phyloP scores from a whole-genome alignment of 2,113 vertebrate genomes.

The Raja brachyura region DNA sequence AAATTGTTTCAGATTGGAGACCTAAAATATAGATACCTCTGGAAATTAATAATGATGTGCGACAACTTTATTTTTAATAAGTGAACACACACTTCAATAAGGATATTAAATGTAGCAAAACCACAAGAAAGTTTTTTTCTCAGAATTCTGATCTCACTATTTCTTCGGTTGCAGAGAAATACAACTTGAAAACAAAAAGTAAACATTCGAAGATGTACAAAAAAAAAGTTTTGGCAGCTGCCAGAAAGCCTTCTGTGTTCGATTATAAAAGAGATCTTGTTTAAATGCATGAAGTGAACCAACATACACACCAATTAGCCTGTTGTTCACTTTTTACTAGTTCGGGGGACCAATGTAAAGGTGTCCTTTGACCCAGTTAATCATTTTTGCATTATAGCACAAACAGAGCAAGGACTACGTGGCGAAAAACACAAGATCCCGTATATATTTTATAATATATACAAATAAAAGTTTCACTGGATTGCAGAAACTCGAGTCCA shows the following conservation, averaged over 20 bases:
- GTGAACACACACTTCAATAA: background rate
- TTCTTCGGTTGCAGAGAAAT: background rate
- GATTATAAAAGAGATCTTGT: slow-evolving; percentile 24
- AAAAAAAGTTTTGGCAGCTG: background rate
- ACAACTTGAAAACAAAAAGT: slow-evolving; percentile 30
- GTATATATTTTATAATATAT: background rate
- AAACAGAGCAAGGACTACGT: background rate
- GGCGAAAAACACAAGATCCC: background rate
- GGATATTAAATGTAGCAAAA: background rate
- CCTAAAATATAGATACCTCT: background rate
- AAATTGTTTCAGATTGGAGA: no score
- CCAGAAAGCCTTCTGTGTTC: background rate
- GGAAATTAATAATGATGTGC: background rate
- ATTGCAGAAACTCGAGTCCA: background rate
- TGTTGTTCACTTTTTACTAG: background rate
- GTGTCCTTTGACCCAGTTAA: background rate
- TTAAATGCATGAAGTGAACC: slow-evolving; percentile 32
- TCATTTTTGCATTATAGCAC: background rate
- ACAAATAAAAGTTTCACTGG: background rate
- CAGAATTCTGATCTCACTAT: background rate
- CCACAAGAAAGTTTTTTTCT: background rate
- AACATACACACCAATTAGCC: background rate
- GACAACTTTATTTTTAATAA: background rate
- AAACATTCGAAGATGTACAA: slow-evolving; percentile 3
- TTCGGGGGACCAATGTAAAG: background rate